phyloP scores from a whole-genome alignment of 2,888 invertebrate species.

The Heliconius ismenius region DNA sequence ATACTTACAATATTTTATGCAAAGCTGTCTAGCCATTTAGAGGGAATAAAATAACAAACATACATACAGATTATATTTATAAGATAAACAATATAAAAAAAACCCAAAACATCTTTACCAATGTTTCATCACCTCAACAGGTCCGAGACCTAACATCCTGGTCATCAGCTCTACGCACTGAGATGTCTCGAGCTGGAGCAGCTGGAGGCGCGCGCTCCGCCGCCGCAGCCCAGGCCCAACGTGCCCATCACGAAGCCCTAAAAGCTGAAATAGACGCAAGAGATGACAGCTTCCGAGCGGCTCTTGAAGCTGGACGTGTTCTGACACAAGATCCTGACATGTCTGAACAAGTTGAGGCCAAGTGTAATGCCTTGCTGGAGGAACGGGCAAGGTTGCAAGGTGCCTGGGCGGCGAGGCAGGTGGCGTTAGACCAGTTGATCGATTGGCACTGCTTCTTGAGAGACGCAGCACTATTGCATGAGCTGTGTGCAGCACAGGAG shows the following conservation, averaged over 20 bases:
- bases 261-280: constrained; percentile 87
- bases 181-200: constrained; percentile 81
- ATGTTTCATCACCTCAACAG: constrained; percentile 57
- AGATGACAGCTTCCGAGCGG: constrained; percentile 86
- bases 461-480: constrained; percentile 95
- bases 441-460: constrained; percentile 96
- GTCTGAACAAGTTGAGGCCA: constrained; percentile 87
- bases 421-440: constrained; percentile 93
- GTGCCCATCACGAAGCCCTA: constrained; percentile 84
- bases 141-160: constrained; percentile 94
- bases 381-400: constrained; percentile 90
- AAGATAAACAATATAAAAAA: background rate
- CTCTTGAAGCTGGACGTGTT: constrained; percentile 88
- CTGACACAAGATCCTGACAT: constrained; percentile 66
- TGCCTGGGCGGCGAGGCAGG: constrained; percentile 94
- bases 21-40: too few relatives aligned
- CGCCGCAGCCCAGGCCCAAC: constrained; percentile 87
- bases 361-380: constrained; percentile 88
- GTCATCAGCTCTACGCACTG: constrained; percentile 90
- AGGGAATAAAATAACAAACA: too few relatives aligned
- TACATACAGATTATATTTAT: background rate
- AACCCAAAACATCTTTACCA: background rate
- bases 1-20: too few relatives aligned
- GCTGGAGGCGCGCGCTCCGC: constrained; percentile 91
- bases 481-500: constrained; percentile 93